These are phyloP conservation scores for Cylas formicarius DNA, from an alignment of 1,140 invertebrate species.

Conservation along the genomic window DNA sequence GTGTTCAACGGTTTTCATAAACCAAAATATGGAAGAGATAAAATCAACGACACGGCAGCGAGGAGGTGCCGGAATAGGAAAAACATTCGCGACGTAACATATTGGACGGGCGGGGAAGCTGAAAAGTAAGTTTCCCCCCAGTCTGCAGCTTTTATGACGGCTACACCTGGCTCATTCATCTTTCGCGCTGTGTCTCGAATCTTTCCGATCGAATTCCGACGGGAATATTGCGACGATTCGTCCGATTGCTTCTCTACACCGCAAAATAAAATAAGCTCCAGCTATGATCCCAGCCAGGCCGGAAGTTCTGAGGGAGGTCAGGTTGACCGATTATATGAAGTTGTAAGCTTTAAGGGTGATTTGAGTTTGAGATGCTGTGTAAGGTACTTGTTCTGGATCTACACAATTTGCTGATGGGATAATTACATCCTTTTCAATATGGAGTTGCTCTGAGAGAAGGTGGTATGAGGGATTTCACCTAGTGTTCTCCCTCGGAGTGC, in stretches of 20 bases:
- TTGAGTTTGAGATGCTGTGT: constrained; percentile 13
- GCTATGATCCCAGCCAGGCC: too few relatives aligned
- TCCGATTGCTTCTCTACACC: constrained; percentile 35
- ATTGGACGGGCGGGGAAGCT: constrained; percentile 17
- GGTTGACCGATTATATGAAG: too few relatives aligned
- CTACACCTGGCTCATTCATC: constrained; percentile 33
- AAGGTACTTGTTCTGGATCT: constrained; percentile 5
- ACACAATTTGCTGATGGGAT: background rate
- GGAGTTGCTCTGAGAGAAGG: too few relatives aligned
- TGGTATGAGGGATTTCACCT: too few relatives aligned
- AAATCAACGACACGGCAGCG: too few relatives aligned
- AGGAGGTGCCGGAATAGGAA: too few relatives aligned
- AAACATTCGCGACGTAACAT: constrained; percentile 19
- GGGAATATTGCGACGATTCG: constrained; percentile 38
- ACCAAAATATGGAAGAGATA: too few relatives aligned
- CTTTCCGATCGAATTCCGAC: constrained; percentile 37
- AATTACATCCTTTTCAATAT: too few relatives aligned
- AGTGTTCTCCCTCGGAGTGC: too few relatives aligned
- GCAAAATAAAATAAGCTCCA: constrained; percentile 31
- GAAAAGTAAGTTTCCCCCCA: constrained; percentile 22
- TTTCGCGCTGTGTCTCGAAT: constrained; percentile 27
- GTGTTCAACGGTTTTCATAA: too few relatives aligned
- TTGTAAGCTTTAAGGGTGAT: constrained; percentile 20
- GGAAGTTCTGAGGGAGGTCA: too few relatives aligned
- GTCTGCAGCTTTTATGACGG: constrained; percentile 20